These are phyloP conservation scores for Bostrychus sinensis DNA, from an alignment of 2,113 vertebrate species.

Conservation along the genomic window DNA sequence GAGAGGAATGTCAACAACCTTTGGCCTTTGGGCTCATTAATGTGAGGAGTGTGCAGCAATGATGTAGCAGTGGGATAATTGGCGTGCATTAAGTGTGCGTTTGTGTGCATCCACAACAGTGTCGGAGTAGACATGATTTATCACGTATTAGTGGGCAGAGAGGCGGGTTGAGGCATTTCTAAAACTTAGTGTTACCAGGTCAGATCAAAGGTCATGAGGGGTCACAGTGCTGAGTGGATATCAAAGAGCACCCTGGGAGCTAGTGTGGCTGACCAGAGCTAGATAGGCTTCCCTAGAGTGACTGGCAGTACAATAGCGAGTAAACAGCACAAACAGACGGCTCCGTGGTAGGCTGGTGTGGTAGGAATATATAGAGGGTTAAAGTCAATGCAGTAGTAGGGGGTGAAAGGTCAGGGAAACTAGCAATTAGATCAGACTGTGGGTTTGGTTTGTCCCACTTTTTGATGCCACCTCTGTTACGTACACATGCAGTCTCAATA, in stretches of 20 bases:
- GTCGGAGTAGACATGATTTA: constrained; percentile 83
- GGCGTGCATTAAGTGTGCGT: constrained; percentile 26
- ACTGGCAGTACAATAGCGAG: constrained; percentile 66
- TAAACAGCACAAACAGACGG: constrained; percentile 46
- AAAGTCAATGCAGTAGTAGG: constrained; percentile 64
- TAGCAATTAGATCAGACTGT: constrained; percentile 49
- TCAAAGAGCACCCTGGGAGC: constrained; percentile 75
- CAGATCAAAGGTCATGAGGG: constrained; percentile 71
- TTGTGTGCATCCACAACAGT: constrained; percentile 28
- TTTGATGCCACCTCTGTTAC: constrained; percentile 1
- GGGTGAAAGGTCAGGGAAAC: constrained; percentile 68
- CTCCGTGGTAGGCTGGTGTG: constrained; percentile 29
- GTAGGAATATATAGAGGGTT: constrained; percentile 36
- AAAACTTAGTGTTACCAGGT: constrained; percentile 61
- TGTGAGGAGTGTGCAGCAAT: constrained; percentile 55
- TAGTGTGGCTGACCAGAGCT: constrained; percentile 67
- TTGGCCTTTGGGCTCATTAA: constrained; percentile 70
- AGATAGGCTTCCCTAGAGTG: constrained; percentile 74
- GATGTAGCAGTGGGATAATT: constrained; percentile 57
- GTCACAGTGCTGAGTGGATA: constrained; percentile 76
- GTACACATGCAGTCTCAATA: constrained; percentile 10
- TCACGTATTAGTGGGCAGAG: constrained; percentile 73
- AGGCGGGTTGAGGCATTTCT: constrained; percentile 47
- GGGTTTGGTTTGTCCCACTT: constrained; percentile 34
- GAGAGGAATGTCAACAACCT: constrained; percentile 69